These are phyloP conservation scores for Enteromius fasciolatus DNA, from an alignment of 2,797 vertebrate genomes.

Conservation along the genomic window DNA sequence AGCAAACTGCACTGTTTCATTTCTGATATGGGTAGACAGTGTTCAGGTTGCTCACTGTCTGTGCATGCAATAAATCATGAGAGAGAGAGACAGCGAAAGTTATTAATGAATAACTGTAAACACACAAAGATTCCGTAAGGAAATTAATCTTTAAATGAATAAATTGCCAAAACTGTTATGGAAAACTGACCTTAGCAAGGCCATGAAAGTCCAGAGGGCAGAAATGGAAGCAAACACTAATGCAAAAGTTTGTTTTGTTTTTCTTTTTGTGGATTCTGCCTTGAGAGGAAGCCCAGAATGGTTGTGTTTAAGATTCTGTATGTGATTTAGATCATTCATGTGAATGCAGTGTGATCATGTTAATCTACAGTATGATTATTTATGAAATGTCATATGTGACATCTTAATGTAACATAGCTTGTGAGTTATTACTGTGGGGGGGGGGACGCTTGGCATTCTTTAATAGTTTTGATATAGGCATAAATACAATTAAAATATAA, in stretches of 20 bases:
- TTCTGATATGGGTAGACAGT: slow-evolving; percentile 7
- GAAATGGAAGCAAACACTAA: neutral
- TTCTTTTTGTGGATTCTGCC: neutral
- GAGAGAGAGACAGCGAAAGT: slow-evolving; percentile 9
- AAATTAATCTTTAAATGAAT: neutral
- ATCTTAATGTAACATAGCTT: neutral
- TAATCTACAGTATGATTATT: slow-evolving; percentile 1
- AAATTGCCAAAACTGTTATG: slow-evolving; percentile 1
- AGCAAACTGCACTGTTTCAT: slow-evolving; percentile 10
- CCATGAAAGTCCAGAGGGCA: slow-evolving; percentile 11
- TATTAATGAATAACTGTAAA: slow-evolving; percentile 26
- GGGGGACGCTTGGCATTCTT: too few relatives aligned
- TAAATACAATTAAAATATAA: neutral
- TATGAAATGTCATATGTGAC: neutral
- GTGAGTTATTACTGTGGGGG: neutral
- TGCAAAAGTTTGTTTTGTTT: neutral
- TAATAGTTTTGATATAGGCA: neutral
- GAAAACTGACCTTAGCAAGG: slow-evolving; percentile 13
- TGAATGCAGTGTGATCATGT: neutral
- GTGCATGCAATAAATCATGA: slow-evolving; percentile 34
- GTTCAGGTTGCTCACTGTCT: slow-evolving; percentile 5
- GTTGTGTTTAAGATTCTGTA: neutral
- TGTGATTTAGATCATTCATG: neutral
- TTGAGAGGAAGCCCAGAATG: neutral
- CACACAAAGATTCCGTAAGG: neutral